Evolutionary conservation across 1,140 invertebrate species (phyloP), one percentile per base, ranked within the genome.

Genomic region (Reticulitermes speratus): DNA sequence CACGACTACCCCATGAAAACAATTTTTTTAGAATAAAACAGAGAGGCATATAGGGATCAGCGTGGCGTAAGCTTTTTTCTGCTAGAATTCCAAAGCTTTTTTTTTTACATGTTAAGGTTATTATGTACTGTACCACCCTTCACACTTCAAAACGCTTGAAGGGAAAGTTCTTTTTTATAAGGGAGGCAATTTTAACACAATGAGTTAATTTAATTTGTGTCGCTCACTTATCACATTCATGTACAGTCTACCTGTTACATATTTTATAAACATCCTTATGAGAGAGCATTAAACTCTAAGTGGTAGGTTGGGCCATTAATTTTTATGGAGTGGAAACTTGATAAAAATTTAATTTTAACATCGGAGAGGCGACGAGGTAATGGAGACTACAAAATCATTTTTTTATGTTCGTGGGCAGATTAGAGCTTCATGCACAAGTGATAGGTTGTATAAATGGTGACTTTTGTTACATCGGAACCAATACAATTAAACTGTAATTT

Each of bases 201-300:
- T n/a, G 65, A 75, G 65, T 75, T 75, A 75, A 75, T 75, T 30
- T 75, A 75, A 75, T 75, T 75, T 75, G n/a, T 75, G 65, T 75
- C n/a, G 25, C n/a, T 75, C n/a, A 19, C n/a, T 75, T 75, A 75
- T 30, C 30, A 8, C 65, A n/a, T 75, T 65, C n/a, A 30, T 75
- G n/a, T 75, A 25, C 5, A 38, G 38, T 5, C 38, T 75, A 30
- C 25, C n/a, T 30, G 65, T 75, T 75, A 75, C 65, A 75, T 75
- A 75, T 75, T 75, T 75, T 75, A 75, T 75, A 75, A 75, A 30
- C 65, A 75, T 75, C n/a, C n/a, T 30, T 30, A 25, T 75, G 65
- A 75, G n/a, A 75, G 65, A 75, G n/a, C n/a, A 75, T 75, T 75
- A 75, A 75, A 75, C 65, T 75, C 11, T 75, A n/a, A 75, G 65